Base-by-base conservation (phyloP, 2,113 vertebrate species). In the Heterochromis multidens region DNA sequence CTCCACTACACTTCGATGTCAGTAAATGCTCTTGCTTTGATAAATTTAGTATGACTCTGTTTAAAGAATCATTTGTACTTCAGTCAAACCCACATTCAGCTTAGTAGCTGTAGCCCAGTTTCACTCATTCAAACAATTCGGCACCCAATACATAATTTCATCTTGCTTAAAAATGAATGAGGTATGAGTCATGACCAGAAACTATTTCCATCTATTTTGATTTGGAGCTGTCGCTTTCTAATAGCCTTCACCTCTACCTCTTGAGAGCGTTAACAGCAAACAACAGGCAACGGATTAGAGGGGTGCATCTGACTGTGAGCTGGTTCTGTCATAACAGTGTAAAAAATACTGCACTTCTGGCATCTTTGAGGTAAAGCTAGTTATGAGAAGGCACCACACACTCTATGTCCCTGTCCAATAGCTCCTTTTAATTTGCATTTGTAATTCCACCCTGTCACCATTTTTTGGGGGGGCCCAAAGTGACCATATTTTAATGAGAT, bases 161-260 rank as follows among this genome's bases (percentile, higher is more conserved):
- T 84, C 80, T 49, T 19, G 40, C 63, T 89, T 84, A 84, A 91
- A 90, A 91, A 88, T 91, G 33, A 83, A 93, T 76, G 77, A 86
- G n/a, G 7, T 67, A 13, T 63, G 83, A 86, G 80, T 85, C 83
- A 86, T 70, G 49, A 89, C 33, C 37, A 65, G 61, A 57, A 70
- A 79, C 70, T 84, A 76, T 77, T 80, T 86, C 52, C 62, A 81
- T 85, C 13, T 77, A 60, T 83, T 85, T 58, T 77, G 63, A 78
- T 82, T 74, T 27, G 1, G 19, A 17, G 61, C 60, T 70, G 81
- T 86, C 81, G 5, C 21, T 78, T 76, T 9, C n/a, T 58, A 7
- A 78, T 77, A 79, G 37, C 21, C 19, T 3, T 67, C 40, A 37
- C 21, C 3, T 72, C 37, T 25, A 19, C 57, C 4, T 63, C 62